phyloP scores from a whole-genome alignment of 2,797 vertebrate genomes.

The Myotis pilosus region DNA sequence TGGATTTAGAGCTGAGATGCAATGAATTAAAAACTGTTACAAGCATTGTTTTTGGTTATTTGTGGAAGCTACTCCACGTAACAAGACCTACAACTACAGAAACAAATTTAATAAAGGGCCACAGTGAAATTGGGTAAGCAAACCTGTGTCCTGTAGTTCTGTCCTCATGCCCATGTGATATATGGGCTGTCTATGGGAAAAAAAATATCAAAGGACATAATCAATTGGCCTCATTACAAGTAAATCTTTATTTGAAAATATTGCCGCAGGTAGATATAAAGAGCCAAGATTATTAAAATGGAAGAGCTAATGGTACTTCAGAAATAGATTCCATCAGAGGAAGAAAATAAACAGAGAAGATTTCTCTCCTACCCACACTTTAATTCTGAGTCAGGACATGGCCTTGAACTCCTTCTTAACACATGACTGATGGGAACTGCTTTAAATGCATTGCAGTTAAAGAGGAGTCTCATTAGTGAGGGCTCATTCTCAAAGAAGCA shows the following conservation, averaged over 20 bases:
- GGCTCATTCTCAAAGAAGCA: neutral
- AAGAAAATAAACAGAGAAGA: neutral
- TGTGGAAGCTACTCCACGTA: neutral
- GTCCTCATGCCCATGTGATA: neutral
- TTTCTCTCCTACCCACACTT: neutral
- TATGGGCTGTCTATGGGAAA: neutral
- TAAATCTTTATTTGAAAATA: neutral
- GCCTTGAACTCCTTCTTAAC: neutral
- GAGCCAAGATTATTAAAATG: neutral
- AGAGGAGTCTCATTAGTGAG: neutral
- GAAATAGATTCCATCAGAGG: neutral
- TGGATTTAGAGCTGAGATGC: neutral
- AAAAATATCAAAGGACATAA: neutral
- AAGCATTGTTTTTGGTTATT: neutral
- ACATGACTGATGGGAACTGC: neutral
- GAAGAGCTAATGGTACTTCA: neutral
- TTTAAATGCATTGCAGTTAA: neutral
- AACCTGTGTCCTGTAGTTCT: neutral
- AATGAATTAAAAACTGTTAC: neutral
- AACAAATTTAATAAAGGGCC: neutral
- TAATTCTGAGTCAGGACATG: neutral
- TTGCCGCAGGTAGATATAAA: neutral
- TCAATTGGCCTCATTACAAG: neutral
- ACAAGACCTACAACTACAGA: neutral
- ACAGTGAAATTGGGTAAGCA: neutral